phyloP scores from a whole-genome alignment of 2,113 vertebrate species.

The Ranitomeya variabilis region DNA sequence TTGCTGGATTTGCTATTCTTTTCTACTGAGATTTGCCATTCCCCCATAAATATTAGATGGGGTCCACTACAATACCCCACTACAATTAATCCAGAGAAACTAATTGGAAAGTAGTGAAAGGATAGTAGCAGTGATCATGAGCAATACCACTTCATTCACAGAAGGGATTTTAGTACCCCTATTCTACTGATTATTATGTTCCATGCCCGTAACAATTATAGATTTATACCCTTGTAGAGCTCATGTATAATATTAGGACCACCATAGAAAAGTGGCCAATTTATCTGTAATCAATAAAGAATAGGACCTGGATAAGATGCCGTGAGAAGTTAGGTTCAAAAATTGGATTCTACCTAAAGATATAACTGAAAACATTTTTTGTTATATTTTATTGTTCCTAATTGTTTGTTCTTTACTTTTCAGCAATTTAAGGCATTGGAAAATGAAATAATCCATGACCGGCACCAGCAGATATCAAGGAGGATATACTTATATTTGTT shows the following conservation, averaged over 20 bases:
- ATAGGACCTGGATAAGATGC: neutral
- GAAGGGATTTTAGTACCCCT: too few species aligned
- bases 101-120: neutral
- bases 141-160: too few species aligned
- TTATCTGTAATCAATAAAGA: neutral
- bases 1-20: too few species aligned
- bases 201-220: neutral
- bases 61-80: neutral
- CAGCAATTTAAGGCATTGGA: neutral
- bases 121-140: neutral
- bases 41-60: neutral
- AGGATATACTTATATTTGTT: neutral
- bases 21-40: too few species aligned
- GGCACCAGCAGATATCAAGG: neutral
- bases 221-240: neutral
- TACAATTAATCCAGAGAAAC: neutral
- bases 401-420: neutral
- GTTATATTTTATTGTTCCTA: neutral
- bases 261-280: neutral
- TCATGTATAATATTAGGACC: neutral
- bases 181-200: too few species aligned
- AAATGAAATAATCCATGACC: neutral
- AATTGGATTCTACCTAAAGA: neutral
- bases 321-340: neutral
- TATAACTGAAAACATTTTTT: neutral